A percentile compares a stretch with the other conserved stretches of the same genome.
Conservation (phyloP, 1,140 invertebrate genomes). For the Saxidomus purpurata region DNA sequence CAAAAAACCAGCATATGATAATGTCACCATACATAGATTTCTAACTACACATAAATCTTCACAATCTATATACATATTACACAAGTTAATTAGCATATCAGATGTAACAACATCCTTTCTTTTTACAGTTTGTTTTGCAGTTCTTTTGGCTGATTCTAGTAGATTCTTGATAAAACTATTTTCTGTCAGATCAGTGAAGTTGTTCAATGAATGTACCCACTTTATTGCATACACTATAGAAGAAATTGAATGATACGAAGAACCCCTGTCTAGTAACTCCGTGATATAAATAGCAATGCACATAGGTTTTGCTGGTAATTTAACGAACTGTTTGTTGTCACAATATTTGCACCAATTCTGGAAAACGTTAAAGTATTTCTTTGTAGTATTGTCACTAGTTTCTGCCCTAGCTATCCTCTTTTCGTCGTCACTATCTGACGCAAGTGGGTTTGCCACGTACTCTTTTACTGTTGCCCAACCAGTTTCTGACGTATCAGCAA, state of each 20-base stretch:
- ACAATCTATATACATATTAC: slow-evolving; percentile 7
- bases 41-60: slow-evolving; percentile 28
- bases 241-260: background rate
- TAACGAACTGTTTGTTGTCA: background rate
- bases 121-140: background rate
- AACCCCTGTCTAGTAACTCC: background rate
- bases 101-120: slow-evolving; percentile 54
- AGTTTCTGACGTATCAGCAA: background rate
- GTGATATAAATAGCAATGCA: background rate
- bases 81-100: background rate
- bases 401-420: background rate
- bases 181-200: slow-evolving; percentile 30
- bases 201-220: slow-evolving; percentile 43
- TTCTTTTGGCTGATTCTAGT: slow-evolving; percentile 55
- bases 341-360: background rate
- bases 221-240: slow-evolving; percentile 35
- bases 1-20: slow-evolving; percentile 42
- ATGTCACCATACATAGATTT: slow-evolving; percentile 58
- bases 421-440: background rate
- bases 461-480: slow-evolving; percentile 23
- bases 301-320: background rate
- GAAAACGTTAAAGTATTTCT: background rate
- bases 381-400: background rate
- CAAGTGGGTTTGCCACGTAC: slow-evolving; percentile 13
- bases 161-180: slow-evolving; percentile 45